Conservation (phyloP, 1,140 invertebrate species). For the Mercenaria mercenaria region DNA sequence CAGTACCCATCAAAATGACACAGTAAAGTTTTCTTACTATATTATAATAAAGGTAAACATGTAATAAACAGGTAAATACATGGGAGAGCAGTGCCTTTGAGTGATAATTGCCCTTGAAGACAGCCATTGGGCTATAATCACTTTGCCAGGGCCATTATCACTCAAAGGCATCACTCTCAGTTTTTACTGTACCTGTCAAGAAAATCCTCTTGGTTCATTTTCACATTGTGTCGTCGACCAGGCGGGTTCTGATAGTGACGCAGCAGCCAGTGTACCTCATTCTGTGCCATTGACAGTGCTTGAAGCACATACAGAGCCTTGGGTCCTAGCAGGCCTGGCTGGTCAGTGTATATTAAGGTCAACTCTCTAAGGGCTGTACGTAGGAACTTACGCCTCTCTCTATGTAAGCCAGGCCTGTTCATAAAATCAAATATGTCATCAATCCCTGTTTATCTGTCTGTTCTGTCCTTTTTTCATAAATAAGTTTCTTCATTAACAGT, state of each 20-base stretch:
- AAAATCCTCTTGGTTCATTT: constrained; percentile 85
- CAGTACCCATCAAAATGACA: too few relatives aligned
- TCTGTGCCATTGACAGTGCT: constrained; percentile 96
- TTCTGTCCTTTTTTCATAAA: too few relatives aligned
- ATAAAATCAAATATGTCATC: background rate
- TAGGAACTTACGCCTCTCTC: constrained; percentile 98
- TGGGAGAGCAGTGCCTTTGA: too few relatives aligned
- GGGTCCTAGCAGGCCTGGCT: constrained; percentile 98
- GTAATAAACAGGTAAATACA: too few relatives aligned
- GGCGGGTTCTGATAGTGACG: constrained; percentile 98
- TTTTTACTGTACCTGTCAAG: constrained; percentile 85
- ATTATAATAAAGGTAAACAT: too few relatives aligned
- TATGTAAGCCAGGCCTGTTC: constrained; percentile 92
- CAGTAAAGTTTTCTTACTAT: too few relatives aligned
- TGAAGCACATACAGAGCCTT: constrained; percentile 99
- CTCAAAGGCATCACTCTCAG: too few relatives aligned
- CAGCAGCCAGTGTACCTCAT: constrained; percentile 99
- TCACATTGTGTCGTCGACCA: constrained; percentile 88
- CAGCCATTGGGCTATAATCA: too few relatives aligned
- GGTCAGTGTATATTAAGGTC: constrained; percentile 97
- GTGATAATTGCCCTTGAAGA: too few relatives aligned
- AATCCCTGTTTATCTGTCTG: too few relatives aligned
- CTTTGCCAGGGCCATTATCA: too few relatives aligned
- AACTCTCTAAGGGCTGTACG: constrained; percentile 98
- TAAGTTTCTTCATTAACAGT: too few relatives aligned